Evolutionary conservation across 2,113 vertebrate species (phyloP).

Genomic region (Oryzias javanicus): DNA sequence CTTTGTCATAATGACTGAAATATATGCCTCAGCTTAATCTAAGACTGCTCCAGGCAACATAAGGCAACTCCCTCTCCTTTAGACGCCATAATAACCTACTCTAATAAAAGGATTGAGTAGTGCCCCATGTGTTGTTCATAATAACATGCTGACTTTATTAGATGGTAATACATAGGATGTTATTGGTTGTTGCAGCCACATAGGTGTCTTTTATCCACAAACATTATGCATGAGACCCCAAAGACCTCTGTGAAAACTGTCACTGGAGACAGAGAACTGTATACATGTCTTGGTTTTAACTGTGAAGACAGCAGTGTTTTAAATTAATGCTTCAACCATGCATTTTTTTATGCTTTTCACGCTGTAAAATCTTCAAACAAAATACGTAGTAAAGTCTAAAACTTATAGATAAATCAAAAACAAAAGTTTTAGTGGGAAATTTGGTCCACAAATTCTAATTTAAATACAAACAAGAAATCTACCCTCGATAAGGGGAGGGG

Average conservation of each 20-base stretch:
- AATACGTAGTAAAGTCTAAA: constrained; percentile 58
- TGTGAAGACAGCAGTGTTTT: constrained; percentile 43
- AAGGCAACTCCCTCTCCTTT: constrained; percentile 39
- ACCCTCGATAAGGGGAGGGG: constrained; percentile 46
- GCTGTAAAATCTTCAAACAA: constrained; percentile 48
- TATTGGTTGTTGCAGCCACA: constrained; percentile 40
- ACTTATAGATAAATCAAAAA: constrained; percentile 56
- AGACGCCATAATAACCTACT: constrained; percentile 40
- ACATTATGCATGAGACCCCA: constrained; percentile 42
- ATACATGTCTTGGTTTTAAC: constrained; percentile 50
- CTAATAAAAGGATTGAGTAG: constrained; percentile 38
- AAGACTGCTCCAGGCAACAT: constrained; percentile 48
- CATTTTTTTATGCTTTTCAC: constrained; percentile 35
- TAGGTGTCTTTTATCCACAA: constrained; percentile 38
- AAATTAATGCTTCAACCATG: constrained; percentile 54
- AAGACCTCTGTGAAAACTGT: constrained; percentile 36
- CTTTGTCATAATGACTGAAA: constrained; percentile 52
- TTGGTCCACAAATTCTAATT: constrained; percentile 56
- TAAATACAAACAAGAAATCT: constrained; percentile 41
- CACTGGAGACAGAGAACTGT: constrained; percentile 38
- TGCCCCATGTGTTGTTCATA: constrained; percentile 48
- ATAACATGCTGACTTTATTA: constrained; percentile 53
- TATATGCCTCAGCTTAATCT: constrained; percentile 50
- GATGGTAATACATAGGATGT: constrained; percentile 44
- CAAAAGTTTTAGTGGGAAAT: constrained; percentile 43